Base-by-base conservation (phyloP, 2,888 invertebrate genomes). In the Deilephila porcellus region DNA sequence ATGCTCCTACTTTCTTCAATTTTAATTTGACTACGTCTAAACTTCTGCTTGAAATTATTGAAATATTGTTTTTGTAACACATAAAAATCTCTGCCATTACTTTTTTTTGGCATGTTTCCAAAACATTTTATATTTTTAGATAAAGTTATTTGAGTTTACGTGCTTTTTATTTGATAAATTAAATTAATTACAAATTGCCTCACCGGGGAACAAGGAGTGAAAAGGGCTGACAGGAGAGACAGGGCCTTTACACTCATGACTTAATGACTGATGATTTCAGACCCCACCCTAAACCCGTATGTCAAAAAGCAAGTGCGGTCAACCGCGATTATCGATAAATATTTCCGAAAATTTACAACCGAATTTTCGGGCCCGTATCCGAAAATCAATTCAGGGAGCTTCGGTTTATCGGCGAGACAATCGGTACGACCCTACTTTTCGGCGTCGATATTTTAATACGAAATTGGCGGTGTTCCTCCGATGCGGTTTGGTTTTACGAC, bases 341-440 rank as follows among this genome's bases (percentile, higher is more conserved):
- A 81, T 78, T 80, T 77, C 77, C 79, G 60, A 74, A 73, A 76
- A 72, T 72, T 70, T 70, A 63, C 59, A 62, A n/a, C 20, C 62
- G 25, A 86, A 86, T 79, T 85, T 83, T 82, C 79, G 75, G 83
- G 85, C 91, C 91, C 91, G 88, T 91, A 91, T 91, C 80, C 82
- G 76, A 78, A 82, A 80, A 78, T 82, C 79, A 89, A 90, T 87
- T 87, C 90, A 86, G 85, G 91, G 86, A 90, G 91, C 91, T 86
- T 89, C 60, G 88, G 88, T 81, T n/a, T 34, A 37, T 67, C 70
- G 72, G 74, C 72, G 73, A 76, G 78, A 78, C 45, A 63, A 73
- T 62, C 62, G 62, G 25, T 71, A 53, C 59, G 64, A 4, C 64
- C 64, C 34, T n/a, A 72, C 56, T 71, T 70, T 71, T 71, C 74